These are phyloP conservation scores for Taphrorychus bicolor DNA, from an alignment of 2,888 invertebrate species.

Conservation along the genomic window DNA sequence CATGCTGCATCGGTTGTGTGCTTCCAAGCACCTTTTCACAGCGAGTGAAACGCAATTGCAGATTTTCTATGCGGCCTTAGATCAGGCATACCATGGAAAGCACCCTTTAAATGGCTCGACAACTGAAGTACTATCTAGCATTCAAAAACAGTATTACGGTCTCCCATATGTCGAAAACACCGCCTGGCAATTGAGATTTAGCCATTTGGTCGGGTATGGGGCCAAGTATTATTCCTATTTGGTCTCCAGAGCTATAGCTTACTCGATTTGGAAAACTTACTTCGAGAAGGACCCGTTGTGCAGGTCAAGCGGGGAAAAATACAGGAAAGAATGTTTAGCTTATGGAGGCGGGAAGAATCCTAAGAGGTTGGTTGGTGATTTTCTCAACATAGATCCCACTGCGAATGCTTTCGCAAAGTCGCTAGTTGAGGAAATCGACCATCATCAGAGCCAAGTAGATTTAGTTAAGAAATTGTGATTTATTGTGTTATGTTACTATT, in stretches of 20 bases:
- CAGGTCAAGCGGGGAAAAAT: slow-evolving; percentile 78
- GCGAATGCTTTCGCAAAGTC: slow-evolving; percentile 80
- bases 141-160: slow-evolving; percentile 84
- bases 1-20: slow-evolving; percentile 80
- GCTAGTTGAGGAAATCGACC: slow-evolving; percentile 77
- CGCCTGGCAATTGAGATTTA: slow-evolving; percentile 96
- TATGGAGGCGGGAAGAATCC: slow-evolving; percentile 91
- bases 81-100: slow-evolving; percentile 85
- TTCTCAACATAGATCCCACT: slow-evolving; percentile 78
- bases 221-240: slow-evolving; percentile 99
- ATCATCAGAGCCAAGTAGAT: slow-evolving; percentile 51
- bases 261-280: slow-evolving; percentile 89
- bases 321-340: slow-evolving; percentile 77
- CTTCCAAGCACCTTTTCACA: slow-evolving; percentile 85
- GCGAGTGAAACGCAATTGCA: slow-evolving; percentile 83
- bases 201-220: slow-evolving; percentile 97
- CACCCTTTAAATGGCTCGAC: slow-evolving; percentile 66
- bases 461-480: slow-evolving; percentile 32
- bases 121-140: slow-evolving; percentile 75
- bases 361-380: slow-evolving; percentile 77
- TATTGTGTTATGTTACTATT: background rate
- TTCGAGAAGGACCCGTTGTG: slow-evolving; percentile 81
- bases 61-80: slow-evolving; percentile 72
- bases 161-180: slow-evolving; percentile 88
- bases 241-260: slow-evolving; percentile 91